Conservation (phyloP, 2,888 invertebrate species). For the Ctena decussata region DNA sequence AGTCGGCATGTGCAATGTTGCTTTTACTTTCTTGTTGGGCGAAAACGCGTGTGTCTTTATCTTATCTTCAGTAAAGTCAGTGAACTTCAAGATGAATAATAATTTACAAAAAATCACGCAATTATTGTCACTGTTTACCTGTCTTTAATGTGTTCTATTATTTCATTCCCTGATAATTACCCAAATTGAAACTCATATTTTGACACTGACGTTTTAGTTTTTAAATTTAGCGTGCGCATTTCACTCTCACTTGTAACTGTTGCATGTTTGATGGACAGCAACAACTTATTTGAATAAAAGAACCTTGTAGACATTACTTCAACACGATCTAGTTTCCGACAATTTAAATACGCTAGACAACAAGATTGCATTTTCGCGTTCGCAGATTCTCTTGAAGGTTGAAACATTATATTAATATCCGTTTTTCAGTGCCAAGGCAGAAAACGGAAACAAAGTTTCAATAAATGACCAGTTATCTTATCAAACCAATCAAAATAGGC, state of each 20-base stretch:
- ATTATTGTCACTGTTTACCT: too few relatives aligned
- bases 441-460: background rate
- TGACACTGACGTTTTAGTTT: too few relatives aligned
- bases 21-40: too few relatives aligned
- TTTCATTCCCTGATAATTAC: too few relatives aligned
- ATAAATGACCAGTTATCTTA: background rate
- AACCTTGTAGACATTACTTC: background rate
- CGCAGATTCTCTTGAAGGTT: background rate
- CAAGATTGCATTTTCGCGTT: conserved; percentile 4
- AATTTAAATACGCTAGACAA: background rate
- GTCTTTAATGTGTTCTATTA: too few relatives aligned
- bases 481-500: background rate
- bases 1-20: too few relatives aligned
- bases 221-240: too few relatives aligned
- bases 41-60: too few relatives aligned
- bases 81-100: too few relatives aligned
- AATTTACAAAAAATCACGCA: too few relatives aligned
- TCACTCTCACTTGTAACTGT: background rate
- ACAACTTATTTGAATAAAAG: background rate
- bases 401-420: background rate
- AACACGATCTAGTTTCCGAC: background rate
- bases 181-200: too few relatives aligned
- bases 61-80: too few relatives aligned
- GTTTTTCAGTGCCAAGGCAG: background rate
- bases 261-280: background rate